Percentiles rank a stretch among this genome's conserved stretches.
Conservation (phyloP, 1,140 invertebrate species). For the Elysia chlorotica region DNA sequence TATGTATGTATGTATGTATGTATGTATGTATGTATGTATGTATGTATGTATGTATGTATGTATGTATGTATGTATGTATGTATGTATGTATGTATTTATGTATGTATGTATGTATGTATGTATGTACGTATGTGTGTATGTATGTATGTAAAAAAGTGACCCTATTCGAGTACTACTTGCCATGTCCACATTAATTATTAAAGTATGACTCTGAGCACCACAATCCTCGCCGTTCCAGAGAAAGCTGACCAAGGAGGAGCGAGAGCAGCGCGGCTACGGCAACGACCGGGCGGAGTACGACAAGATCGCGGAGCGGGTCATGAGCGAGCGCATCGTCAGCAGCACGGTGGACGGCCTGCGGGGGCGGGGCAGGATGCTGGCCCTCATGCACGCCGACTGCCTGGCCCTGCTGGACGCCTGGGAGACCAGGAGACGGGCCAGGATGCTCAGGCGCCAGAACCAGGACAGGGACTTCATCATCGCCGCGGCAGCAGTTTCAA, state of each 20-base stretch:
- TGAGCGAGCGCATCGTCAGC: not conserved
- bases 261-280: not conserved
- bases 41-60: not conserved
- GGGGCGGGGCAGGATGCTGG: conserved; percentile 5
- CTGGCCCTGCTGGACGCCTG: not conserved
- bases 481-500: not conserved
- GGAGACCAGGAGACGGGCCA: not conserved
- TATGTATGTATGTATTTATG: not conserved
- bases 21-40: no score
- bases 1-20: no score
- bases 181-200: not conserved
- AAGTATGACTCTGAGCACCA: not conserved
- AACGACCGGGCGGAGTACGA: conserved; percentile 2
- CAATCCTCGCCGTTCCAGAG: not conserved
- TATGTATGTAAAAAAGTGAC: not conserved
- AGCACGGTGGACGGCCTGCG: not conserved
- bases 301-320: not conserved
- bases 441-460: not conserved
- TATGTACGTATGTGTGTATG: not conserved
- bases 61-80: not conserved
- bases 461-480: not conserved
- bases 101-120: not conserved
- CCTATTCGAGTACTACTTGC: not conserved
- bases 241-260: conserved; percentile 6
- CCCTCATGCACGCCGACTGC: conserved; percentile 5